Percentiles rank a stretch among this genome's conserved stretches.
These are phyloP conservation scores for Camponotus vicinus DNA, from an alignment of 1,140 invertebrate species.

Conservation along the genomic window DNA sequence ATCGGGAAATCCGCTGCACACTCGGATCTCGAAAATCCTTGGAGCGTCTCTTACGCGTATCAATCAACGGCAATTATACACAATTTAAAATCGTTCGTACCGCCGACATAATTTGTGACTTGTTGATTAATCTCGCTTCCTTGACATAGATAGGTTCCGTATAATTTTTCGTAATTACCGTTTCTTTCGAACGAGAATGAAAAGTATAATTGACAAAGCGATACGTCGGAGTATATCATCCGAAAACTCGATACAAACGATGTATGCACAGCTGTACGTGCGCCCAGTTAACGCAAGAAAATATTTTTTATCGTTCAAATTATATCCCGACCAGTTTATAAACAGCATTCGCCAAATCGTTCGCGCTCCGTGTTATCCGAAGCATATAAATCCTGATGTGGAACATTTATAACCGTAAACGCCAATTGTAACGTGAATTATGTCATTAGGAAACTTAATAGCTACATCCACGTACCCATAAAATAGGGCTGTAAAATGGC, in stretches of 20 bases:
- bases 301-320: slow-evolving; percentile 2
- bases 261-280: not conserved
- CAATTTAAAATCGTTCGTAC: slow-evolving; percentile 32
- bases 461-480: slow-evolving; percentile 11
- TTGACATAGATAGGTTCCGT: slow-evolving; percentile 40
- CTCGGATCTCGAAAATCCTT: slow-evolving; percentile 35
- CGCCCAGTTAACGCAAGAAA: not conserved
- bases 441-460: slow-evolving; percentile 46
- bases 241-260: not conserved
- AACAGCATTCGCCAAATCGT: not conserved
- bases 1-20: slow-evolving; percentile 18
- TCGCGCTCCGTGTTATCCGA: slow-evolving; percentile 12
- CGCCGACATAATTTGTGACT: slow-evolving; percentile 44
- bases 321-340: not conserved
- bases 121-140: slow-evolving; percentile 31
- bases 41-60: slow-evolving; percentile 25
- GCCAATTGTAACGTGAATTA: slow-evolving; percentile 34
- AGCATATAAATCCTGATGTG: slow-evolving; percentile 23
- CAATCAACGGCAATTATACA: slow-evolving; percentile 46
- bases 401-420: slow-evolving; percentile 34
- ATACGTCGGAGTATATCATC: not conserved
- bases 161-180: slow-evolving; percentile 45
- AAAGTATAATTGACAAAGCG: slow-evolving; percentile 15
- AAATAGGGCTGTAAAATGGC: slow-evolving; percentile 23
- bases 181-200: slow-evolving; percentile 39